Conservation (phyloP, 37 sponge, comb jelly and placozoan genomes). For the Sycon ciliatum region DNA sequence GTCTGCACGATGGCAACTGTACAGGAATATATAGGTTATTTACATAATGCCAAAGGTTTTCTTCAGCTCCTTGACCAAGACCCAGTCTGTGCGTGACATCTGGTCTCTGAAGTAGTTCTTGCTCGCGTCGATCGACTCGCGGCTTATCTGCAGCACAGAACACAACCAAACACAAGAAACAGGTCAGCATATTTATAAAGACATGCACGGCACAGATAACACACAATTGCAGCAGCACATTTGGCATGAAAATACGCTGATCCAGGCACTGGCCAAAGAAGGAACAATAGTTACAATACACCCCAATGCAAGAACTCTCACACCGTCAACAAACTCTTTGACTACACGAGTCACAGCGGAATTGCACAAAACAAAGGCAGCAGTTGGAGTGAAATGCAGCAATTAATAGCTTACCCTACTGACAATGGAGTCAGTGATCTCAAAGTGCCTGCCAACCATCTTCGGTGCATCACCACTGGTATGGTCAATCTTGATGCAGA, state of each 20-base stretch:
- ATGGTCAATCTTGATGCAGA: slow-evolving; percentile 86
- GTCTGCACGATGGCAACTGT: not conserved
- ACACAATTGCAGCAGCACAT: too few relatives aligned
- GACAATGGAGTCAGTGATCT: slow-evolving; percentile 73
- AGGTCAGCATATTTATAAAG: too few relatives aligned
- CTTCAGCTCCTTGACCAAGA: slow-evolving; percentile 86
- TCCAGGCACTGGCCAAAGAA: too few relatives aligned
- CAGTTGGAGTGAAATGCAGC: not conserved
- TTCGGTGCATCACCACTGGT: slow-evolving; percentile 79
- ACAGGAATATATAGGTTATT: not conserved
- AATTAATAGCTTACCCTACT: slow-evolving; percentile 68
- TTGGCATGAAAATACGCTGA: too few relatives aligned
- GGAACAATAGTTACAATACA: too few relatives aligned
- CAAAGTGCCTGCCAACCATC: slow-evolving; percentile 91
- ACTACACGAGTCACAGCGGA: too few relatives aligned
- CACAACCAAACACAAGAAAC: too few relatives aligned
- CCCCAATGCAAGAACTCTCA: too few relatives aligned
- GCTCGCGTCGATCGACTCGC: slow-evolving; percentile 92
- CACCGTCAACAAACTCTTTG: too few relatives aligned
- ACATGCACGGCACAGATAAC: too few relatives aligned
- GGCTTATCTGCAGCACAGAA: slow-evolving; percentile 49
- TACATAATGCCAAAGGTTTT: slow-evolving; percentile 67
- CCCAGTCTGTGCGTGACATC: slow-evolving; percentile 82
- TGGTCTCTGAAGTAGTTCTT: slow-evolving; percentile 96
- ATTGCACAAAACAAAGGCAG: not conserved